A percentile compares a stretch with the other conserved stretches of the same genome.
Evolutionary conservation across 2,888 invertebrate genomes (phyloP).

Genomic region (Dynastes tityus): DNA sequence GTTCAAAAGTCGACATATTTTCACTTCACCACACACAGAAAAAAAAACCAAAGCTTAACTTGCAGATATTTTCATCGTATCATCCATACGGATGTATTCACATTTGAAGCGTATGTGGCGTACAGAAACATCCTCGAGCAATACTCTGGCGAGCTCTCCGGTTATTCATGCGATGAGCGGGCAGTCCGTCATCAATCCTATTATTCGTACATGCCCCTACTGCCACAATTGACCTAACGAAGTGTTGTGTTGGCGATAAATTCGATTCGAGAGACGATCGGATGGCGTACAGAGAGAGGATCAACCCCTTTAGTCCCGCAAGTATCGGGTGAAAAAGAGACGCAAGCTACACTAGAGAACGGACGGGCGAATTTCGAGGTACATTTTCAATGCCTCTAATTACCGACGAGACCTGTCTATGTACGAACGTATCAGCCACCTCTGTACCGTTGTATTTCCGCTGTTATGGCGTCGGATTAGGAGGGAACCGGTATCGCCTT

Average conservation of each 20-base stretch:
- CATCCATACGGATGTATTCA: no score
- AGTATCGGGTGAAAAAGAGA: neutral
- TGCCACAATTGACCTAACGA: constrained; percentile 50
- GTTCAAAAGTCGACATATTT: no score
- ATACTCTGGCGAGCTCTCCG: neutral
- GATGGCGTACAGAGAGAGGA: neutral
- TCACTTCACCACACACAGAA: no score
- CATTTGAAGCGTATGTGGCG: no score
- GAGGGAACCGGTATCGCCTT: neutral
- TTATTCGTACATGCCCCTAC: constrained; percentile 37
- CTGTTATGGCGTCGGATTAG: neutral
- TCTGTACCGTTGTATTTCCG: constrained; percentile 4
- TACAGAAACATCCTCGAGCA: no score
- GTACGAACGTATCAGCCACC: neutral
- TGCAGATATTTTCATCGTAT: no score
- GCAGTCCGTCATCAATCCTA: constrained; percentile 48
- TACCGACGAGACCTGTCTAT: constrained; percentile 10
- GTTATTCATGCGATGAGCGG: constrained; percentile 26
- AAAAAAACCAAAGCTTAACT: no score
- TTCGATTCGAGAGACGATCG: constrained; percentile 44
- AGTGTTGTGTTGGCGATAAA: constrained; percentile 49
- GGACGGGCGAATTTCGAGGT: constrained; percentile 31
- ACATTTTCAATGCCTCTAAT: constrained; percentile 43
- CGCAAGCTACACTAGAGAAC: neutral
- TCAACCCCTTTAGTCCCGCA: constrained; percentile 23